phyloP scores from a whole-genome alignment of 2,113 vertebrate genomes.

The Centropristis striata region DNA sequence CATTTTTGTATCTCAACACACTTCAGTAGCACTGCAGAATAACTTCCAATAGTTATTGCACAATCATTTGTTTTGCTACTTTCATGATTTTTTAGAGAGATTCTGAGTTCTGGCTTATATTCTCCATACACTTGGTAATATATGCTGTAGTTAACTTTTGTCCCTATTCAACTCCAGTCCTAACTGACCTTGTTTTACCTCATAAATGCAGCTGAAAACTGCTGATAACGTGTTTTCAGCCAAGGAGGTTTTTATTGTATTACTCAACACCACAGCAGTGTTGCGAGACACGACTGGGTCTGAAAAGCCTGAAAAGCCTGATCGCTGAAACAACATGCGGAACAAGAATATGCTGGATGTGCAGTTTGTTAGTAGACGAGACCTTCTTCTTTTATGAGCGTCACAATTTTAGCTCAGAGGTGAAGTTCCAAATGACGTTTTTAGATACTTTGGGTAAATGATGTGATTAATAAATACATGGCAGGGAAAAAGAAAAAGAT shows the following conservation, averaged over 20 bases:
- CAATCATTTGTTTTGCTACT: background rate
- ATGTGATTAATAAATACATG: too few relatives aligned
- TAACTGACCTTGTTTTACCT: background rate
- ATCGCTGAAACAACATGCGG: background rate
- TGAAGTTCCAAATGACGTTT: too few relatives aligned
- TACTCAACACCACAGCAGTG: constrained; percentile 34
- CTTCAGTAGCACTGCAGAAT: background rate
- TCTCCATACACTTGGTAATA: background rate
- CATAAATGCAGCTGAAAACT: background rate
- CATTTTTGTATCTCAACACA: too few relatives aligned
- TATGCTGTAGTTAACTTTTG: background rate
- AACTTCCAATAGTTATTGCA: background rate
- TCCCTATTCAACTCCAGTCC: too few relatives aligned
- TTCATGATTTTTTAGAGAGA: background rate
- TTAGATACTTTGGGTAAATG: too few relatives aligned
- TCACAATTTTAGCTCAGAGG: too few relatives aligned
- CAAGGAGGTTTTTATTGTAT: constrained; percentile 19
- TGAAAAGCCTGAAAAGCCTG: background rate
- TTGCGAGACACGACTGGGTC: background rate
- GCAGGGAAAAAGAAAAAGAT: too few relatives aligned
- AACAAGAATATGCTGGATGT: background rate
- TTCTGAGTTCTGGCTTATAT: background rate
- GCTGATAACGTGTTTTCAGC: constrained; percentile 42
- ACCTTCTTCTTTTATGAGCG: too few relatives aligned
- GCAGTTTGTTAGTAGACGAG: background rate